These are phyloP conservation scores for Petrocephalus schoutedeni DNA, from an alignment of 2,797 vertebrate species.

Conservation along the genomic window DNA sequence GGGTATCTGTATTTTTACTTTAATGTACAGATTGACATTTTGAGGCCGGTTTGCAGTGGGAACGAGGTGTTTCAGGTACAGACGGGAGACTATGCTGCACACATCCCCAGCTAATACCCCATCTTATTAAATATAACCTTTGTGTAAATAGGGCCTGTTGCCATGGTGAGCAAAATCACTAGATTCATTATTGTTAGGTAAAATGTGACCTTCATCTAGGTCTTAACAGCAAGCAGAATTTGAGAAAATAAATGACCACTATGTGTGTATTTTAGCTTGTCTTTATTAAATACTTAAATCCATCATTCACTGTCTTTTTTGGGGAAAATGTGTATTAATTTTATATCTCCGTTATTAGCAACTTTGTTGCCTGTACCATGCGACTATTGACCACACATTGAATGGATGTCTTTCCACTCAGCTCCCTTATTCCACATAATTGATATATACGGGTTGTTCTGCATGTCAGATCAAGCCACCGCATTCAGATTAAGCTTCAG, in stretches of 20 bases:
- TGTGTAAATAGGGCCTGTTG: not conserved
- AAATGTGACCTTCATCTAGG: not conserved
- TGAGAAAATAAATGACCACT: not conserved
- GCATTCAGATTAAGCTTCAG: not conserved
- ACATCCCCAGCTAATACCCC: not conserved
- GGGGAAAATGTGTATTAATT: not conserved
- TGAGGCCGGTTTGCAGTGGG: not conserved
- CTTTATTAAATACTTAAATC: not conserved
- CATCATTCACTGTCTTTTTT: not conserved
- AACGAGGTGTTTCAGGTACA: not conserved
- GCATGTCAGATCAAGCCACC: not conserved
- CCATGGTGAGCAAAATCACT: not conserved
- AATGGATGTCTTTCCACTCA: not conserved
- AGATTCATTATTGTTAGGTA: not conserved
- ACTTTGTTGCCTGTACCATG: not conserved
- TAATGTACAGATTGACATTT: not conserved
- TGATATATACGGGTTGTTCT: not conserved
- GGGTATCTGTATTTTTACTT: not conserved
- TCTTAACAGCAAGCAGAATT: not conserved
- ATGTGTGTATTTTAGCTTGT: not conserved
- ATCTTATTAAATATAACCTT: not conserved
- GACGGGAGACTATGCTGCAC: not conserved
- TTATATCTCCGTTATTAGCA: not conserved
- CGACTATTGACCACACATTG: not conserved
- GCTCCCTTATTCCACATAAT: not conserved